A percentile compares a stretch with the other conserved stretches of the same genome.
Conservation (phyloP, 2,113 vertebrate genomes). For the Nanger granti region DNA sequence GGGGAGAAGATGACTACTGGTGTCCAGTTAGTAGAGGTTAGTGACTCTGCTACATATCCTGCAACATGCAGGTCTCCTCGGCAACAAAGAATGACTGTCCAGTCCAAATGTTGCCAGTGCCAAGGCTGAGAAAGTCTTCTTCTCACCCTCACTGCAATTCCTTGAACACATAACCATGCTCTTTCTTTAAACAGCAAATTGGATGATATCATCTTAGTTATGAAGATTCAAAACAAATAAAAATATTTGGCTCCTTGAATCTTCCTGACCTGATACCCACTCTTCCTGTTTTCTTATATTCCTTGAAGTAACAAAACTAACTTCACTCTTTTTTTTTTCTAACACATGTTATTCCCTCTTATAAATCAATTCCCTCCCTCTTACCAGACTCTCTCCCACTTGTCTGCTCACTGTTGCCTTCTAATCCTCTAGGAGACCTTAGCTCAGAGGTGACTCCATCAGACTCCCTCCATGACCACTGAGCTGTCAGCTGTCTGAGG, state of each 20-base stretch:
- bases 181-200: neutral
- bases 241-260: neutral
- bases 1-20: neutral
- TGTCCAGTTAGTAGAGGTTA: no score
- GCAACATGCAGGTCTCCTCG: no score
- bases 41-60: neutral
- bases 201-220: neutral
- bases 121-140: neutral
- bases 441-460: neutral
- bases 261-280: neutral
- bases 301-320: neutral
- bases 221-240: no score
- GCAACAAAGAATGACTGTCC: neutral
- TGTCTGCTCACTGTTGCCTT: neutral
- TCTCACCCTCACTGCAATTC: neutral
- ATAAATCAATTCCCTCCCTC: neutral
- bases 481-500: no score
- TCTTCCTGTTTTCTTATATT: neutral
- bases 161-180: neutral
- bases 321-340: neutral
- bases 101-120: no score
- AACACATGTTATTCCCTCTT: neutral
- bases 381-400: neutral
- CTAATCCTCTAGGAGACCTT: neutral
- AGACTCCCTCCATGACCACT: no score